Percentiles rank a stretch among this genome's conserved stretches.
These are phyloP conservation scores for Panthera tigris DNA, from an alignment of 2,113 vertebrate species.

Conservation along the genomic window DNA sequence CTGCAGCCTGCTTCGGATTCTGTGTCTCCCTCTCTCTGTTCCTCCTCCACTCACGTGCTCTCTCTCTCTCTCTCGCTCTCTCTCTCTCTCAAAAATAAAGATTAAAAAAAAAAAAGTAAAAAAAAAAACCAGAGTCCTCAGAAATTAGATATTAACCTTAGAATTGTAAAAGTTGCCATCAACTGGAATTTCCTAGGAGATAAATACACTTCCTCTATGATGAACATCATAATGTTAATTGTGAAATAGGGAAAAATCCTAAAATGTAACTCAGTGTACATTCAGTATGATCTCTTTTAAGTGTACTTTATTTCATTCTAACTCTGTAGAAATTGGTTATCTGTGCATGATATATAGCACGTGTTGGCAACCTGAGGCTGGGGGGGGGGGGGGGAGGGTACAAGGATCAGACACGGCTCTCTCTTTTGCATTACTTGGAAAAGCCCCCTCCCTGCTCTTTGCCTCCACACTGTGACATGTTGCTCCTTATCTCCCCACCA, in stretches of 20 bases:
- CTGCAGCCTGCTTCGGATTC: too few relatives aligned
- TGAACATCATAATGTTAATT: conserved; percentile 21
- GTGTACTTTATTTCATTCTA: neutral
- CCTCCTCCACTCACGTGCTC: too few relatives aligned
- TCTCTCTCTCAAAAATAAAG: too few relatives aligned
- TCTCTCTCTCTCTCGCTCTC: too few relatives aligned
- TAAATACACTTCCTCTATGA: neutral
- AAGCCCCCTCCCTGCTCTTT: neutral
- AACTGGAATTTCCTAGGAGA: conserved; percentile 9
- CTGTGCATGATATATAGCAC: neutral
- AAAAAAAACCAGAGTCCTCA: neutral
- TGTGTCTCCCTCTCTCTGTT: too few relatives aligned
- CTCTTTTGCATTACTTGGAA: neutral
- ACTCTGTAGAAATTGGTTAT: neutral
- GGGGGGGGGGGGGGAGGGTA: accelerated
- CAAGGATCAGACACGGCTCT: neutral
- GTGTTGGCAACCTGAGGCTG: neutral
- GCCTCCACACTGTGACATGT: neutral
- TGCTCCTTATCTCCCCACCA: neutral
- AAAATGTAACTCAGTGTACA: neutral
- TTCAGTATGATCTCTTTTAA: neutral
- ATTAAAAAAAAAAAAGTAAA: too few relatives aligned
- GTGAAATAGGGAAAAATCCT: neutral
- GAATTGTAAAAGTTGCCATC: neutral
- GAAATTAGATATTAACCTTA: neutral